Percentiles rank a stretch among this genome's conserved stretches.
Evolutionary conservation across 2,888 invertebrate genomes (phyloP).

Genomic region (Dexiosoma caninum): DNA sequence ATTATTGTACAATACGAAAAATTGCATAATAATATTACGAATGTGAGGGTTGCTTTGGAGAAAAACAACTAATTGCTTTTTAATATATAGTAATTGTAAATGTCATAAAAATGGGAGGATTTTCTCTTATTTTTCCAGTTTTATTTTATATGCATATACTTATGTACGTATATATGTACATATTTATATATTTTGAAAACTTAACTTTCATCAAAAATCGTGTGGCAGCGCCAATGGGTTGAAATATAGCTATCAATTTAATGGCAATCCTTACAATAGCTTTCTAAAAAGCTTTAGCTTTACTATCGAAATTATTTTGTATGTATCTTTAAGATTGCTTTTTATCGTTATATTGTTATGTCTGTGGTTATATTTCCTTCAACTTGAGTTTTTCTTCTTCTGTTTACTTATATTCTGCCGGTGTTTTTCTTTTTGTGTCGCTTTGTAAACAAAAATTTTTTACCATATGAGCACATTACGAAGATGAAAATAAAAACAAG

Average conservation of each 20-base stretch:
- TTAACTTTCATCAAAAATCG: neutral
- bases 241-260: neutral
- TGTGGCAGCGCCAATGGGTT: neutral
- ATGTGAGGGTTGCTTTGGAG: too few species aligned
- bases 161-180: too few species aligned
- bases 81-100: too few species aligned
- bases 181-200: too few species aligned
- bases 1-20: too few species aligned
- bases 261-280: constrained; percentile 14
- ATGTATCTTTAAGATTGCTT: constrained; percentile 32
- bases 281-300: constrained; percentile 21
- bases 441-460: constrained; percentile 2
- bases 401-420: constrained; percentile 43
- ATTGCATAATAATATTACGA: too few species aligned
- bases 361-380: neutral
- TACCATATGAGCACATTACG: neutral
- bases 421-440: neutral
- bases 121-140: too few species aligned
- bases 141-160: too few species aligned
- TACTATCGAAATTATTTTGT: neutral
- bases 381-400: neutral
- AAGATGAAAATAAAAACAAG: constrained; percentile 9
- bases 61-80: too few species aligned
- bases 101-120: too few species aligned
- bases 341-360: neutral